Evolutionary conservation across 2,797 vertebrate species (phyloP), one percentile per base, ranked within the genome.

Genomic region (Telmatherina bonti): DNA sequence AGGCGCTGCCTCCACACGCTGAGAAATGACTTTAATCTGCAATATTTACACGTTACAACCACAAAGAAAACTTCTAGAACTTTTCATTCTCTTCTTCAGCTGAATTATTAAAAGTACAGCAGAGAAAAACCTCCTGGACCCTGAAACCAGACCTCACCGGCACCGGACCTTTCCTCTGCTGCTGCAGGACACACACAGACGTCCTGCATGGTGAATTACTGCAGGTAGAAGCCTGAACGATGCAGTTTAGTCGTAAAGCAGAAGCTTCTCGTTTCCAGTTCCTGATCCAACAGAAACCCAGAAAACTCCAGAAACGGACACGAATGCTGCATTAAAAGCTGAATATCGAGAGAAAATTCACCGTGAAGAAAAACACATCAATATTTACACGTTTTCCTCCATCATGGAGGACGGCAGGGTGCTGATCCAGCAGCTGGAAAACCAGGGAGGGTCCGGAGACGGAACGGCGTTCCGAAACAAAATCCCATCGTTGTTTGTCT

Each of bases 371-470:
- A 33, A 9, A 33, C 33, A 30, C 27, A 54, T 15, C 8, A 20
- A 54, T 55, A 27, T 20, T 54, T 54, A 54, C 22, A 15, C 26
- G 31, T 47, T 12, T 36, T 36, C 26, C 27, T 41, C 15, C 30
- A n/a, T 18, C 43, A 62, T 66, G 15, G n/a, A n/a, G 24, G 22
- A 18, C 4, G 53, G 18, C 26, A 29, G 24, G 6, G 15, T 63
- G 53, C 69, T 69, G 62, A 56, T 70, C 24, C 43, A 70, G 70
- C 20, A 31, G 41, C 31, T 54, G 56, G 31, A 10, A 12, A 15
- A 27, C 41, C 36, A 60, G 6, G 18, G 22, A 41, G n/a, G 11
- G 24, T 13, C 9, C 3, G 26, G 12, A 61, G 29, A n/a, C 10
- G 49, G 26, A 52, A 52, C 26, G 26, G 22, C 26, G 49, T 13